A percentile compares a stretch with the other conserved stretches of the same genome.
Conservation (phyloP, 2,113 vertebrate species). For the Melanostigma gelatinosum region DNA sequence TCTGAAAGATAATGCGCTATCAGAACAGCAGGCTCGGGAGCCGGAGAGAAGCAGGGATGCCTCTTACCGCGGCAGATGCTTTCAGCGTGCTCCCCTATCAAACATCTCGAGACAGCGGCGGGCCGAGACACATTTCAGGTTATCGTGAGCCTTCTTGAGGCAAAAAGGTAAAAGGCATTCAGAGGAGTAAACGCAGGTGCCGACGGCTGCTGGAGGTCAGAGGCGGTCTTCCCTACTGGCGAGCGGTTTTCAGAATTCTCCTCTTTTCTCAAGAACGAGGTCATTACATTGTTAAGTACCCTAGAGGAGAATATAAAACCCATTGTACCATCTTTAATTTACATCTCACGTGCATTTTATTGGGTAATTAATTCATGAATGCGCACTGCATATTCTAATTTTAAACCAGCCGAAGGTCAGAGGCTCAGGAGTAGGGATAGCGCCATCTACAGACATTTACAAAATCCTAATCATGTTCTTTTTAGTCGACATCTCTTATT, state of each 20-base stretch:
- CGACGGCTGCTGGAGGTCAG: conserved; percentile 56
- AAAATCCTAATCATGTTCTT: conserved; percentile 8
- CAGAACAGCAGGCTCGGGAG: conserved; percentile 68
- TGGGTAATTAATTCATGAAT: conserved; percentile 54
- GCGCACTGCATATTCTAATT: conserved; percentile 42
- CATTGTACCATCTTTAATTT: conserved; percentile 56
- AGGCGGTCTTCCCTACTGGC: conserved; percentile 9
- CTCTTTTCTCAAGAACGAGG: conserved; percentile 40
- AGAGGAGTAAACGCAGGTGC: conserved; percentile 32
- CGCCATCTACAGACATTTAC: conserved; percentile 33
- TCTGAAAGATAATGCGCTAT: conserved; percentile 86
- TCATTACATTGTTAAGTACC: conserved; percentile 51
- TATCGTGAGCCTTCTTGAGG: conserved; percentile 60
- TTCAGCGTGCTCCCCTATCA: conserved; percentile 63
- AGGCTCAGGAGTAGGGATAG: conserved; percentile 17
- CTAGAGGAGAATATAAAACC: conserved; percentile 53
- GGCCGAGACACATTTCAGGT: conserved; percentile 58
- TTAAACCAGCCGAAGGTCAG: conserved; percentile 30
- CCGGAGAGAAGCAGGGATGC: conserved; percentile 49
- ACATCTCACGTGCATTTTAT: conserved; percentile 56
- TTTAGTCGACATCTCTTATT: neutral
- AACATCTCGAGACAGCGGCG: conserved; percentile 65
- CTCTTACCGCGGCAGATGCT: conserved; percentile 57
- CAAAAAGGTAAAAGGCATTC: conserved; percentile 36
- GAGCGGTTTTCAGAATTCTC: conserved; percentile 18